Base-by-base conservation (phyloP, 2,888 invertebrate species). In the Hybos culiciformis region DNA sequence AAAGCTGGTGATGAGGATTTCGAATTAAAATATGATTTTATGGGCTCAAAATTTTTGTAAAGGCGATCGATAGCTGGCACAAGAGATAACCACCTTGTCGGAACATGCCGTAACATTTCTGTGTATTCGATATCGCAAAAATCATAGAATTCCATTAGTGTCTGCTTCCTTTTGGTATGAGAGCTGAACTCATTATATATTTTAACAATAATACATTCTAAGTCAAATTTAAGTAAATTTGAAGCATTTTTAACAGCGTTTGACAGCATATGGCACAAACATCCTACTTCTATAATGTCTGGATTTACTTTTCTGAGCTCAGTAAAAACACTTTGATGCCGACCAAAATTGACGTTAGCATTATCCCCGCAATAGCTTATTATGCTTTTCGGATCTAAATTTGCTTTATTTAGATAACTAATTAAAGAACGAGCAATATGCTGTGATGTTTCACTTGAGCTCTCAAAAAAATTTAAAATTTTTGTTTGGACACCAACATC, bases 341-440 rank as follows among this genome's bases (percentile, higher is more conserved):
- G 19, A 19, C 26, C 37, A 42, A 42, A 42, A 26, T 42, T 42
- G 19, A 42, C 37, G 24, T 26, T 38, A 11, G 42, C 42, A 38
- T 37, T 42, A 31, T 42, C 42, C 18, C 23, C 42, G 18, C 37
- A 42, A 37, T 37, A 42, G 21, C 42, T 38, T 15, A 19, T 34
- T 29, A 42, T 37, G 20, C 14, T 37, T 31, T 26, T 42, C 19
- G 26, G 26, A 31, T 38, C 29, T n/a, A 42, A 31, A 14, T 37
- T 15, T 12, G 37, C 37, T 37, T 43, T 43, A 24, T 37, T 31
- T 31, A 31, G 31, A 31, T 31, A 31, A 31, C 14, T 32, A 37
- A 37, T 20, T 15, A 14, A 11, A n/a, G 21, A 34, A 34, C 34
- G 17, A 34, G 18, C 34, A 34, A 34, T 34, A 34, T 34, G 34